A percentile compares a stretch with the other conserved stretches of the same genome.
phyloP scores from a whole-genome alignment of 2,888 invertebrate species.

The Tillus elongatus region DNA sequence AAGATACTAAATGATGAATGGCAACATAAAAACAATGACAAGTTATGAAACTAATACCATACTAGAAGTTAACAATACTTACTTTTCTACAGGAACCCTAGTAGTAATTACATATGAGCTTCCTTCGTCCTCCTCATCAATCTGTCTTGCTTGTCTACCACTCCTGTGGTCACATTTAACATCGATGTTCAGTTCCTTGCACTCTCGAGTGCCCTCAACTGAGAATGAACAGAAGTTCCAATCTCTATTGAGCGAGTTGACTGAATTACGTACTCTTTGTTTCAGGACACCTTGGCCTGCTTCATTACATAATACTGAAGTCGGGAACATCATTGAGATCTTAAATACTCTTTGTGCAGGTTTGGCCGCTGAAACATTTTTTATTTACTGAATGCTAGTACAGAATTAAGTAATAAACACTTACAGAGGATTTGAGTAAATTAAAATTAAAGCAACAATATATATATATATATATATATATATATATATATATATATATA shows the following conservation, averaged over 20 bases:
- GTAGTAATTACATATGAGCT: conserved; percentile 76
- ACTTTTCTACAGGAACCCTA: conserved; percentile 78
- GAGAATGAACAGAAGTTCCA: conserved; percentile 96
- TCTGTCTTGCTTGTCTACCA: conserved; percentile 56
- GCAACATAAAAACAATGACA: no score
- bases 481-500: no score
- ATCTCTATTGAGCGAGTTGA: conserved; percentile 84
- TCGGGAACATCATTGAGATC: conserved; percentile 89
- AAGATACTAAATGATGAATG: no score
- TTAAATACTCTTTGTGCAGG: conserved; percentile 93
- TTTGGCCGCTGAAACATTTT: conserved; percentile 65
- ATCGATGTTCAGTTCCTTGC: conserved; percentile 82
- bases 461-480: no score
- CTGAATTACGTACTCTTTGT: conserved; percentile 80
- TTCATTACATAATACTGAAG: conserved; percentile 91
- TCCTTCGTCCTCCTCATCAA: conserved; percentile 54
- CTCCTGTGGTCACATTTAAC: conserved; percentile 83
- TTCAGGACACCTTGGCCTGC: conserved; percentile 87
- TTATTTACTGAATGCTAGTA: no score
- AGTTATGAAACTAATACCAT: no score
- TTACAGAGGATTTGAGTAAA: no score
- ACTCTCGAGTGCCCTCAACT: conserved; percentile 78
- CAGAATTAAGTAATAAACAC: no score
- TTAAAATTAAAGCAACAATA: no score
- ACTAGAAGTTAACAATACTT: conserved; percentile 46